Evolutionary conservation across 2,888 invertebrate genomes (phyloP).

Genomic region (Rhodophaea formosa): DNA sequence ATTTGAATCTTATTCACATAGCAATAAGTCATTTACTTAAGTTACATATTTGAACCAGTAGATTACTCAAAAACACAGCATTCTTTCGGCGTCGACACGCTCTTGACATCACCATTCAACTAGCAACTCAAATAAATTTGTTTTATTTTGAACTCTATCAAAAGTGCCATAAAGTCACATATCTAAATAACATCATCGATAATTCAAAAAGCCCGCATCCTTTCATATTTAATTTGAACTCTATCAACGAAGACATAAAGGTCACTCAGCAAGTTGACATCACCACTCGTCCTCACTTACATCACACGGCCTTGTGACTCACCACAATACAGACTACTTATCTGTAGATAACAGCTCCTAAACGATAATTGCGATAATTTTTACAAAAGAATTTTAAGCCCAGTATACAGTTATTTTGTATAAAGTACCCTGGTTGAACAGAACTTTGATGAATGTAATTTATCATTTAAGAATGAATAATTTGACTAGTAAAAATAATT

Average conservation of each 20-base stretch:
- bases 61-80: too few species aligned
- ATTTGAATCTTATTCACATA: too few species aligned
- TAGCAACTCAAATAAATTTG: not conserved
- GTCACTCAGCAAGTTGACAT: slow-evolving; percentile 15
- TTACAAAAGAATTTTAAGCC: not conserved
- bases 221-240: not conserved
- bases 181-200: too few species aligned
- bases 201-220: not conserved
- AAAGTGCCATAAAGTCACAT: too few species aligned
- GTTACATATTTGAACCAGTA: too few species aligned
- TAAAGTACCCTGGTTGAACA: too few species aligned
- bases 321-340: slow-evolving; percentile 25
- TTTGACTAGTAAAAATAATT: too few species aligned
- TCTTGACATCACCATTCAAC: slow-evolving; percentile 4
- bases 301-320: slow-evolving; percentile 31
- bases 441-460: too few species aligned
- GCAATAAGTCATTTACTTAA: too few species aligned
- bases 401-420: not conserved
- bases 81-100: too few species aligned
- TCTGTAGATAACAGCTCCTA: slow-evolving; percentile 18
- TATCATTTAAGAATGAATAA: too few species aligned
- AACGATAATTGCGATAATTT: slow-evolving; percentile 6
- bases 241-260: slow-evolving; percentile 3
- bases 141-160: not conserved
- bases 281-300: slow-evolving; percentile 10